These are phyloP conservation scores for Pogona vitticeps DNA, from an alignment of 2,113 vertebrate genomes.

Conservation along the genomic window DNA sequence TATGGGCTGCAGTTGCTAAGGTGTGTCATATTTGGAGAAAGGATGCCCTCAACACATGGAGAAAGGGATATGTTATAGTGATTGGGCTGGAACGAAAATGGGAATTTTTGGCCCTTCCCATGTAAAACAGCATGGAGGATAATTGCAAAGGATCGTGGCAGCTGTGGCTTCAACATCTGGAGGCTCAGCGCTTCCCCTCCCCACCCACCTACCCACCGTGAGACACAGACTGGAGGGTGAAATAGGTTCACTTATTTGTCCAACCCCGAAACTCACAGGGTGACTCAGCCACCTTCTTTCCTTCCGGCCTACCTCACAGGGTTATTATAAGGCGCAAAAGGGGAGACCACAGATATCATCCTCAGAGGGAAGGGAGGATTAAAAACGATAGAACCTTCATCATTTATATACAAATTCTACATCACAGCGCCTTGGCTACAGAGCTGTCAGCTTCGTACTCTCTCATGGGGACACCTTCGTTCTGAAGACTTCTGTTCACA, in stretches of 20 bases:
- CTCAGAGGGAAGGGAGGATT: background rate
- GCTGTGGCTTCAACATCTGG: too few relatives aligned
- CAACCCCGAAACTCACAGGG: background rate
- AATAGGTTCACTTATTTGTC: background rate
- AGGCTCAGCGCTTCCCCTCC: too few relatives aligned
- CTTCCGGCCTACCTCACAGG: background rate
- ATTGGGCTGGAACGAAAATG: too few relatives aligned
- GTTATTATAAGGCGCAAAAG: background rate
- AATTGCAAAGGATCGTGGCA: too few relatives aligned
- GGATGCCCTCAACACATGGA: too few relatives aligned
- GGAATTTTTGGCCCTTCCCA: too few relatives aligned
- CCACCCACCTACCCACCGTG: too few relatives aligned
- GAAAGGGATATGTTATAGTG: too few relatives aligned
- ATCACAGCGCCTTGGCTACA: background rate
- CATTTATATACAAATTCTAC: background rate
- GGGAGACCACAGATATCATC: rapidly evolving
- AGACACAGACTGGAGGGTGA: too few relatives aligned
- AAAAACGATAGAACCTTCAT: background rate
- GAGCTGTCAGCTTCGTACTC: background rate
- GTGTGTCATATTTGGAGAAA: too few relatives aligned
- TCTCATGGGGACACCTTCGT: background rate
- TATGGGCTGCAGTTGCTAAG: too few relatives aligned
- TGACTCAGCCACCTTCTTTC: background rate
- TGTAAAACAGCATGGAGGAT: too few relatives aligned
- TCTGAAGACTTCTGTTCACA: background rate